A percentile compares a stretch with the other conserved stretches of the same genome.
phyloP scores from a whole-genome alignment of 2,888 invertebrate species.

The Microplitis manilae region DNA sequence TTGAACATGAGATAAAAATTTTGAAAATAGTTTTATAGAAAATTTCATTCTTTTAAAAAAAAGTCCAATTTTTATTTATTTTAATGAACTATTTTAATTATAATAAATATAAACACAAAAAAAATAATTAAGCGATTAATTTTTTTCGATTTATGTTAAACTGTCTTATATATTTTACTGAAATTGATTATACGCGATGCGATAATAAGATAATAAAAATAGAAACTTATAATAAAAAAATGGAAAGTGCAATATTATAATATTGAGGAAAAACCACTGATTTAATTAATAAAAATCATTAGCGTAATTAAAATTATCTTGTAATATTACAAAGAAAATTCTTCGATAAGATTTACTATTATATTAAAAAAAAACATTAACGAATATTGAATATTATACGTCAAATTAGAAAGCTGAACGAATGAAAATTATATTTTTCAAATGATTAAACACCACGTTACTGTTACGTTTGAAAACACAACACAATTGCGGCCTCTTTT shows the following conservation, averaged over 20 bases:
- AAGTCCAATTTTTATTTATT: background rate
- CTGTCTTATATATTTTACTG: background rate
- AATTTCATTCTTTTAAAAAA: too few relatives aligned
- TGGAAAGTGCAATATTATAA: background rate
- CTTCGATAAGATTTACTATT: background rate
- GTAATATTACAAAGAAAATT: background rate
- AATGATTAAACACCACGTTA: constrained; percentile 7
- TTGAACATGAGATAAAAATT: too few relatives aligned
- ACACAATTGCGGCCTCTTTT: background rate
- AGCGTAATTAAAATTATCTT: background rate
- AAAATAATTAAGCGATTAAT: background rate
- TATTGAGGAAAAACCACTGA: background rate
- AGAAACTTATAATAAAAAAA: background rate
- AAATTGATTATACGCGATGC: background rate
- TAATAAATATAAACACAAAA: background rate
- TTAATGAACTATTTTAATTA: background rate
- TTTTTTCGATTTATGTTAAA: background rate
- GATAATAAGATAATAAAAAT: background rate
- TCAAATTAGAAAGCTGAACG: constrained; percentile 29
- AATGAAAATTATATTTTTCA: background rate
- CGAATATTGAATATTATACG: background rate
- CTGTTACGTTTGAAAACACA: background rate
- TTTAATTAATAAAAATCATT: background rate
- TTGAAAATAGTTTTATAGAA: too few relatives aligned
- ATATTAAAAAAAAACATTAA: background rate